phyloP scores from a whole-genome alignment of 2,888 invertebrate genomes.

The Busseola fusca region DNA sequence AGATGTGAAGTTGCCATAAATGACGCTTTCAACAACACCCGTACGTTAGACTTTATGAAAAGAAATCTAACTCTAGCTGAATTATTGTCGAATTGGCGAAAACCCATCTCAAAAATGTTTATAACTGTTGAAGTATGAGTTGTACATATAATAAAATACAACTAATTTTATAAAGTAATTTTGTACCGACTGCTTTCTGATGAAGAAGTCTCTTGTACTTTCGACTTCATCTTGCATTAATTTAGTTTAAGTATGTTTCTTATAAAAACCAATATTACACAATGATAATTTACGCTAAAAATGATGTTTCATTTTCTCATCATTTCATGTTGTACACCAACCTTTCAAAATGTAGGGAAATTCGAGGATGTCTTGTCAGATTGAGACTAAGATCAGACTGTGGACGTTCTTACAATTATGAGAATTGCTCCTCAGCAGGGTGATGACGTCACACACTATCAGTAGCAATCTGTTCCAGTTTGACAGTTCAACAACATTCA shows the following conservation, averaged over 20 bases:
- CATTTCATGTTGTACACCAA: neutral
- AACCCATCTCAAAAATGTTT: neutral
- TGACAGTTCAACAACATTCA: no score
- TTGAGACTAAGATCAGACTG: no score
- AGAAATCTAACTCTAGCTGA: slow-evolving; percentile 5
- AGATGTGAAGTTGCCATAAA: neutral
- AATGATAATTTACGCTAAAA: neutral
- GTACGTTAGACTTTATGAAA: no score
- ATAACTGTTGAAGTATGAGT: neutral
- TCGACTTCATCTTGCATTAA: neutral
- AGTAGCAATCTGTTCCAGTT: no score
- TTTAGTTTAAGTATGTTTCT: neutral
- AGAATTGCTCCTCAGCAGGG: no score
- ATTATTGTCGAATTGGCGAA: neutral
- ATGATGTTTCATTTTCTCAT: neutral
- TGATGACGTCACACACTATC: no score
- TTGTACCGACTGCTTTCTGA: neutral
- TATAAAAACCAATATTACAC: neutral
- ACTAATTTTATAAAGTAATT: neutral
- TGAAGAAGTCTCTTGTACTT: neutral
- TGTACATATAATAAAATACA: no score
- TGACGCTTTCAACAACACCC: neutral
- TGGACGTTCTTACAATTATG: no score
- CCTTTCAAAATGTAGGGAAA: no score
- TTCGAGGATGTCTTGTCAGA: no score